Conservation (phyloP, 2,888 invertebrate species). For the Brenthis ino region DNA sequence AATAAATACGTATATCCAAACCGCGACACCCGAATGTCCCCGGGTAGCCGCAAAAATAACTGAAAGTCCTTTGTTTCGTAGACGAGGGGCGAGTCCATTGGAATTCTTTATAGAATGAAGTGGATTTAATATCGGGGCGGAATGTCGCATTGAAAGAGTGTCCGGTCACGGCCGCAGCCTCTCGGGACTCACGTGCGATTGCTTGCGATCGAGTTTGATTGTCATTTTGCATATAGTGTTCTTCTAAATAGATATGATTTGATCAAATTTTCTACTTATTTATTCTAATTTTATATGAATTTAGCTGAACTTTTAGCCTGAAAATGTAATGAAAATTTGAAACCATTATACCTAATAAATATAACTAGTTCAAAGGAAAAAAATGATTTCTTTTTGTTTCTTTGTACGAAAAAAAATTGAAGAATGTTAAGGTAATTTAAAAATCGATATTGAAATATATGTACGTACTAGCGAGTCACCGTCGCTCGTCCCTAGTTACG, state of each 20-base stretch:
- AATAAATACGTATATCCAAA: conserved; percentile 15
- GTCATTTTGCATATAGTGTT: conserved; percentile 24
- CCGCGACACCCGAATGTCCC: conserved; percentile 29
- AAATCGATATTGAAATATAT: no score
- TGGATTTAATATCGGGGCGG: conserved; percentile 79
- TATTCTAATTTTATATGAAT: no score
- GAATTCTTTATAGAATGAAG: conserved; percentile 75
- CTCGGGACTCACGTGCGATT: conserved; percentile 36
- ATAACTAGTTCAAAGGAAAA: no score
- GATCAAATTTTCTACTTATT: neutral
- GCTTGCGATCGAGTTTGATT: conserved; percentile 24
- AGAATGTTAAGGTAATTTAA: no score
- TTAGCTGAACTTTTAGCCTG: no score
- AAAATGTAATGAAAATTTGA: no score
- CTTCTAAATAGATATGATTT: neutral
- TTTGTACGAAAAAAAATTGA: no score
- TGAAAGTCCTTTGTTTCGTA: conserved; percentile 44
- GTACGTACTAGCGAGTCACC: no score
- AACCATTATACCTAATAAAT: no score
- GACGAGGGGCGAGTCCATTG: conserved; percentile 59
- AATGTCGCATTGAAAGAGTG: conserved; percentile 67
- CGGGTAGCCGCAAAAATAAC: conserved; percentile 36
- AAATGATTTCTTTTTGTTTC: no score
- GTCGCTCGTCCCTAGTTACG: no score
- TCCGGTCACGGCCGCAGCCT: conserved; percentile 38